phyloP scores from a whole-genome alignment of 2,113 vertebrate species.

The Syrmaticus mikado region DNA sequence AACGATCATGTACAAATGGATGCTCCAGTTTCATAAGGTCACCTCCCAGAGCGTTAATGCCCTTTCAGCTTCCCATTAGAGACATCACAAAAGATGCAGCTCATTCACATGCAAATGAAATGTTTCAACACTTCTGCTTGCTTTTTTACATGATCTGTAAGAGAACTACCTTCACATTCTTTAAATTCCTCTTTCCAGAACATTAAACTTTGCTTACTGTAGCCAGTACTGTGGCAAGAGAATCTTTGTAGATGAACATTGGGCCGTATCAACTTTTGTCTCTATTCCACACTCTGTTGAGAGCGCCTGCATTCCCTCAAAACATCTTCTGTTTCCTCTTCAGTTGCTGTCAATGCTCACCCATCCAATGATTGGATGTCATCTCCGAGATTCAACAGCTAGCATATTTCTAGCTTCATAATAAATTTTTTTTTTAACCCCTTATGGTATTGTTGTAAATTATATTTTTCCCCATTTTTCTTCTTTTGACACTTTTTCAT shows the following conservation, averaged over 20 bases:
- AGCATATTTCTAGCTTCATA: neutral
- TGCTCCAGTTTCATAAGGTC: neutral
- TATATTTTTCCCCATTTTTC: neutral
- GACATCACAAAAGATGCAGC: neutral
- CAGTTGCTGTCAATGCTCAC: neutral
- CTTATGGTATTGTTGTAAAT: neutral
- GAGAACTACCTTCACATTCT: neutral
- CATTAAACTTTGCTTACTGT: neutral
- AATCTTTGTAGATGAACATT: neutral
- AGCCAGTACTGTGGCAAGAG: neutral
- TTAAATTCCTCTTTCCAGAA: neutral
- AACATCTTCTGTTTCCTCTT: neutral
- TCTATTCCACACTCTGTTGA: neutral
- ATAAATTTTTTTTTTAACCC: neutral
- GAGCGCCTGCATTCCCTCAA: neutral
- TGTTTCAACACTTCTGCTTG: neutral
- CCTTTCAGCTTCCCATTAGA: constrained; percentile 17
- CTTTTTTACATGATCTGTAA: neutral
- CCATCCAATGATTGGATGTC: neutral
- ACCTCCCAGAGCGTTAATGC: neutral
- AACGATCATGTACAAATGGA: neutral
- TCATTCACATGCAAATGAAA: neutral
- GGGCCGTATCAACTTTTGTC: neutral
- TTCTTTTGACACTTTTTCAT: neutral
- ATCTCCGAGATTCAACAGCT: neutral